These are phyloP conservation scores for Drosophila simulans DNA, from an alignment of 1,140 invertebrate genomes.

Conservation along the genomic window DNA sequence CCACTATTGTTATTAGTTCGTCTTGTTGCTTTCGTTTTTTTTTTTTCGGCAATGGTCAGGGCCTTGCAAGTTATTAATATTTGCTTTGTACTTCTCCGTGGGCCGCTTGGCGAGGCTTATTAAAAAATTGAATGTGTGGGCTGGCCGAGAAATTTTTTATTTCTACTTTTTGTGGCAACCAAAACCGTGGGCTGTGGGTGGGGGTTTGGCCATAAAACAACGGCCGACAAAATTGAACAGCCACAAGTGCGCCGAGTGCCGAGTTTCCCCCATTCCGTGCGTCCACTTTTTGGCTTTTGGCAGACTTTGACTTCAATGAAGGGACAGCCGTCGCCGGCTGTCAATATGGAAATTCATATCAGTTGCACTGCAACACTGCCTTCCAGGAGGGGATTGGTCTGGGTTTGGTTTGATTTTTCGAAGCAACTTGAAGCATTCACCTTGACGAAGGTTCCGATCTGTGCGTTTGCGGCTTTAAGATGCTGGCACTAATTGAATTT, in stretches of 20 bases:
- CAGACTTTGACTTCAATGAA: slow-evolving; percentile 20
- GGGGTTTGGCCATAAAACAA: slow-evolving; percentile 65
- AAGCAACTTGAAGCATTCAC: not conserved
- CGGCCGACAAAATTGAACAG: slow-evolving; percentile 74
- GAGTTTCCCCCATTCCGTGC: not conserved
- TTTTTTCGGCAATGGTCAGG: slow-evolving; percentile 54
- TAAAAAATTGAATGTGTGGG: slow-evolving; percentile 70
- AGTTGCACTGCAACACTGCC: slow-evolving; percentile 48
- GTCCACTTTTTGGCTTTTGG: slow-evolving; percentile 13
- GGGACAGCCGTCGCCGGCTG: slow-evolving; percentile 73
- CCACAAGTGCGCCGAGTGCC: slow-evolving; percentile 36
- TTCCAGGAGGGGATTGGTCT: not conserved
- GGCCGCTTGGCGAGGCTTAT: slow-evolving; percentile 58
- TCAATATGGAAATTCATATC: slow-evolving; percentile 83
- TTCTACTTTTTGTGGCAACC: slow-evolving; percentile 5
- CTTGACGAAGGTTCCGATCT: slow-evolving; percentile 28
- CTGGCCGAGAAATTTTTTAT: slow-evolving; percentile 45
- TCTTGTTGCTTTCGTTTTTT: slow-evolving; percentile 41
- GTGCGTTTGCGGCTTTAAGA: slow-evolving; percentile 43
- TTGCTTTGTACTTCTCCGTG: slow-evolving; percentile 77
- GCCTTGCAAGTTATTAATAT: slow-evolving; percentile 82
- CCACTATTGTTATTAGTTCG: not conserved
- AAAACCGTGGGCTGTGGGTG: not conserved
- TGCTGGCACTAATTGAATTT: slow-evolving; percentile 69
- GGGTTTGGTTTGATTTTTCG: not conserved